A percentile compares a stretch with the other conserved stretches of the same genome.
These are phyloP conservation scores for Cynaeus angustus DNA, from an alignment of 2,888 invertebrate genomes.

Conservation along the genomic window DNA sequence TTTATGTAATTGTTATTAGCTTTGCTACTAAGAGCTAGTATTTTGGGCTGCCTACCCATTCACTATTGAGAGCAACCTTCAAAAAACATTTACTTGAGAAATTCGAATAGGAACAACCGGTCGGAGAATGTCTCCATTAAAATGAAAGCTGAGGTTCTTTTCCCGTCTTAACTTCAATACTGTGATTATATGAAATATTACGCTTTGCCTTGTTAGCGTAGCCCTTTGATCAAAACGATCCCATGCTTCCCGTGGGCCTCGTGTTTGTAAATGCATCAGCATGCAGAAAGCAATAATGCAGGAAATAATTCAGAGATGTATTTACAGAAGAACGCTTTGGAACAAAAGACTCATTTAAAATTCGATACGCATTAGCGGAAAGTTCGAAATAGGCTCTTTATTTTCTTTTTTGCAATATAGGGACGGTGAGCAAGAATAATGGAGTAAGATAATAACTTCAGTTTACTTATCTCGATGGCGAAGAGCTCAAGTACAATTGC, in stretches of 20 bases:
- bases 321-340: constrained; percentile 30
- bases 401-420: constrained; percentile 42
- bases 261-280: constrained; percentile 34
- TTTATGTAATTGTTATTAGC: too few relatives aligned
- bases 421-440: constrained; percentile 59
- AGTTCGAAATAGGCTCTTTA: constrained; percentile 44
- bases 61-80: too few relatives aligned
- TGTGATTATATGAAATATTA: constrained; percentile 21
- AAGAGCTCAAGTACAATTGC: constrained; percentile 58
- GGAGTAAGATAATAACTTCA: constrained; percentile 61
- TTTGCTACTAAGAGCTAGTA: too few relatives aligned
- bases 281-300: constrained; percentile 30
- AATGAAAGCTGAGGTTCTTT: background rate
- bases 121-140: too few relatives aligned
- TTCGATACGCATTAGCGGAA: constrained; percentile 45
- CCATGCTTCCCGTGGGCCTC: background rate
- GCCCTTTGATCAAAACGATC: constrained; percentile 10
- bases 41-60: too few relatives aligned
- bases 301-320: constrained; percentile 29
- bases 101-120: background rate
- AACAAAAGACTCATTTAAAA: constrained; percentile 43
- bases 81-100: too few relatives aligned
- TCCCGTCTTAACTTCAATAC: constrained; percentile 7
- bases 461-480: constrained; percentile 61
- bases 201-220: constrained; percentile 12